phyloP scores from a whole-genome alignment of 2,888 invertebrate species.

The Podabrus alpinus region DNA sequence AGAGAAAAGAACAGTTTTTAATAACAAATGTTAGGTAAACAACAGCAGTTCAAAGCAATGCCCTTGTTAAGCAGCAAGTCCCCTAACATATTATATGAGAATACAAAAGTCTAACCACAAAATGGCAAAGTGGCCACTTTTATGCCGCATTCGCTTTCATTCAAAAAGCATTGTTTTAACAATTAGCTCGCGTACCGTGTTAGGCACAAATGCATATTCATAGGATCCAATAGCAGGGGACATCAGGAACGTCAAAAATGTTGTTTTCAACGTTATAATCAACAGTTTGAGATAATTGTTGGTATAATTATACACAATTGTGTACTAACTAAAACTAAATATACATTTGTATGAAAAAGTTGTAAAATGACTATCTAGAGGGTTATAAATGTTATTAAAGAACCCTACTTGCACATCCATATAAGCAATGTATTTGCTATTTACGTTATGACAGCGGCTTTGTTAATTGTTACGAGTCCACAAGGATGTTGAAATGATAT shows the following conservation, averaged over 20 bases:
- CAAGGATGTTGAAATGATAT: conserved; percentile 24
- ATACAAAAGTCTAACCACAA: conserved; percentile 37
- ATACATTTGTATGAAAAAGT: conserved; percentile 22
- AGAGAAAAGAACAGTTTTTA: conserved; percentile 33
- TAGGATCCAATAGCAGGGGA: conserved; percentile 6
- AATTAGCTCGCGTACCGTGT: conserved; percentile 30
- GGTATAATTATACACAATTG: conserved; percentile 5
- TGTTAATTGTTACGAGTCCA: conserved; percentile 27
- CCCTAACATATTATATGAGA: conserved; percentile 23
- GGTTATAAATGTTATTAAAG: conserved; percentile 33
- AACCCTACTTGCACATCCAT: conserved; percentile 23
- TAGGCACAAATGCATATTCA: conserved; percentile 4
- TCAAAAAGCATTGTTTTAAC: conserved; percentile 44
- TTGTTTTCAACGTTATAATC: not conserved
- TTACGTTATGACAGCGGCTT: conserved; percentile 29
- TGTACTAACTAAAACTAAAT: conserved; percentile 11
- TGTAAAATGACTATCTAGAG: conserved; percentile 29
- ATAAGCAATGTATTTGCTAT: conserved; percentile 28
- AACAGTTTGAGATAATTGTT: conserved; percentile 3
- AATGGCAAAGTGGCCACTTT: conserved; percentile 47
- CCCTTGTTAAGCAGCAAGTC: conserved; percentile 28
- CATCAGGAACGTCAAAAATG: not conserved
- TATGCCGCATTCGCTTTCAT: conserved; percentile 34
- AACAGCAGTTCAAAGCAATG: conserved; percentile 27
- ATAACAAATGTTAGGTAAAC: conserved; percentile 38